Evolutionary conservation across 2,797 vertebrate species (phyloP), one percentile per base, ranked within the genome.

Genomic region (Anguilla megastoma): DNA sequence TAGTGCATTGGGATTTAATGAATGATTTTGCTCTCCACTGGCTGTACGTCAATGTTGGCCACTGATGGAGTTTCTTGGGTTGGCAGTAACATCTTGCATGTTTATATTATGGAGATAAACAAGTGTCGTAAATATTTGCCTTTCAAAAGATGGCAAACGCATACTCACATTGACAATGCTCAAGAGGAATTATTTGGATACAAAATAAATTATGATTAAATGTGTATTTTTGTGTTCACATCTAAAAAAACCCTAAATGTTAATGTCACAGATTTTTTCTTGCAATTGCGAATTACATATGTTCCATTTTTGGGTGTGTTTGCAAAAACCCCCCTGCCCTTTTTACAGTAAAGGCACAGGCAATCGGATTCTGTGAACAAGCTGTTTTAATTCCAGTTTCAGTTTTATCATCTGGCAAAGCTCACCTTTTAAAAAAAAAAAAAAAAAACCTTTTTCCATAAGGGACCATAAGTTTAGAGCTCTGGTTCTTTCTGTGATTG

Each of bases 21-120:
- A 4, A 30, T 30, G 27, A 16, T 16, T 58, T 54, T 84, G 24
- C 18, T 52, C 50, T 24, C 27, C 24, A 3, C 24, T 16, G 33
- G 74, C 27, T 74, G 8, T 36, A 84, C n/a, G 18, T 58, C 27
- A 33, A n/a, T 84, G 9, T 16, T 56, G n/a, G n/a, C 83, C 83
- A 54, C n/a, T 56, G 52, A 56, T 84, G 48, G 41, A 56, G n/a
- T 84, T 84, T 50, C 2, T 41, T 33, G 18, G 12, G 50, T 84
- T 33, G 45, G 79, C 7, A 14, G 12, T 16, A 45, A 56, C 27
- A 58, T 16, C n/a, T 54, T 58, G 52, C 50, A 83, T 83, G 27
- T 50, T 84, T 56, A 30, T 84, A 56, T 33, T 58, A 33, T 16
- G 10, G 83, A 84, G 52, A 84, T 84, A 16, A 80, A 52, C n/a